A percentile compares a stretch with the other conserved stretches of the same genome.
Evolutionary conservation across 2,113 vertebrate genomes (phyloP).

Genomic region (Hepsetus odoe): DNA sequence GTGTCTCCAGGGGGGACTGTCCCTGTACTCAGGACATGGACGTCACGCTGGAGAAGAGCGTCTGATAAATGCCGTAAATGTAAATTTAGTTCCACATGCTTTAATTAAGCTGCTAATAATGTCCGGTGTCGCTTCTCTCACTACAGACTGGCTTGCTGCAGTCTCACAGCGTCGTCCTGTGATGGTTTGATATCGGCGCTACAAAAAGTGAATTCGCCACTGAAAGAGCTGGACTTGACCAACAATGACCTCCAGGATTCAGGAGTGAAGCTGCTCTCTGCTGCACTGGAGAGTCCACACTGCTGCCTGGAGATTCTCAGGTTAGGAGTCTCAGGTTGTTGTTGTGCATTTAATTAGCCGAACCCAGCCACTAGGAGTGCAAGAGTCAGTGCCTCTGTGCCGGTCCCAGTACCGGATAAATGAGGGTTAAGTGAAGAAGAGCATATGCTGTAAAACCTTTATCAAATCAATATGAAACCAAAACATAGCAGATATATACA

Average conservation of each 20-base stretch:
- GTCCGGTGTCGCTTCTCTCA: not conserved
- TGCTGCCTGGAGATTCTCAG: not conserved
- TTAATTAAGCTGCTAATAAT: not conserved
- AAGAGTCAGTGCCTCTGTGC: too few species aligned
- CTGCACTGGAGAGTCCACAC: not conserved
- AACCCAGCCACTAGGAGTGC: too few species aligned
- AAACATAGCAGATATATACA: too few species aligned
- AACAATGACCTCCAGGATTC: not conserved
- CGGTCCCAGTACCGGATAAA: too few species aligned
- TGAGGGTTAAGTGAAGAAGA: too few species aligned
- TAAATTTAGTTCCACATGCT: not conserved
- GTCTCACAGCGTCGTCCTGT: not conserved
- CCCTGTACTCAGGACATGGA: not conserved
- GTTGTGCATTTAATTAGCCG: too few species aligned
- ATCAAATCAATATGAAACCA: too few species aligned
- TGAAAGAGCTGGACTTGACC: not conserved
- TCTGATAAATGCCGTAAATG: not conserved
- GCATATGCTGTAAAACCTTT: too few species aligned
- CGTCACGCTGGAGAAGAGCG: not conserved
- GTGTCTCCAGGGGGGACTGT: too few species aligned
- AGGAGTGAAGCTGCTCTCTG: constrained; percentile 3
- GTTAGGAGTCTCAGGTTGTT: not conserved
- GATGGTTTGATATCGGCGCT: not conserved
- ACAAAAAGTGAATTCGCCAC: not conserved
- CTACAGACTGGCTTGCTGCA: not conserved